Conservation (phyloP, 2,888 invertebrate species). For the Lumbricus terrestris region DNA sequence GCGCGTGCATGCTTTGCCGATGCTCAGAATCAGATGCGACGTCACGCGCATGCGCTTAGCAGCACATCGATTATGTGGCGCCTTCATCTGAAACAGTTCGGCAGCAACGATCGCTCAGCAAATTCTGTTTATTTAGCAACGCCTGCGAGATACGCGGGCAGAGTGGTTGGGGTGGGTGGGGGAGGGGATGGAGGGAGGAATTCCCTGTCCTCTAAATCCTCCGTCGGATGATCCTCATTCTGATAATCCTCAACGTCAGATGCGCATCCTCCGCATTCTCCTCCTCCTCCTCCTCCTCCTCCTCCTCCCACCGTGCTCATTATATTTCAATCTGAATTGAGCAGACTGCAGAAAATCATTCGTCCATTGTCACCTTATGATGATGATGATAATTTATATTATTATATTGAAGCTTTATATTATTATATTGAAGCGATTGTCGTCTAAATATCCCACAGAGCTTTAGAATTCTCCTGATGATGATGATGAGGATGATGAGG, state of each 20-base stretch:
- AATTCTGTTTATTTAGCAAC: background rate
- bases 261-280: no score
- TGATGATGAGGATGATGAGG: no score
- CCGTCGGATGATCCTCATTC: background rate
- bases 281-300: no score
- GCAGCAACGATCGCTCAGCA: background rate
- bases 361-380: no score
- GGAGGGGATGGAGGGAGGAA: background rate
- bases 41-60: slow-evolving; percentile 7
- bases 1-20: background rate
- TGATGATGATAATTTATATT: no score
- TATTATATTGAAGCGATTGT: background rate
- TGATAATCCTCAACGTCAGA: background rate
- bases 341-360: no score
- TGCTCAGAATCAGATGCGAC: background rate
- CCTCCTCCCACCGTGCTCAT: background rate
- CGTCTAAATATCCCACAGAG: background rate
- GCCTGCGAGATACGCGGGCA: background rate
- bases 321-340: no score
- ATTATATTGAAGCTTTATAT: no score
- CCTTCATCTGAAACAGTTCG: background rate
- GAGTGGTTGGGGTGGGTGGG: no score
- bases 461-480: no score
- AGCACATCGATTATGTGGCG: slow-evolving; percentile 8
- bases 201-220: background rate